Conservation (phyloP, 35 echinoderm and acorn worm species). For the Apostichopus japonicus region DNA sequence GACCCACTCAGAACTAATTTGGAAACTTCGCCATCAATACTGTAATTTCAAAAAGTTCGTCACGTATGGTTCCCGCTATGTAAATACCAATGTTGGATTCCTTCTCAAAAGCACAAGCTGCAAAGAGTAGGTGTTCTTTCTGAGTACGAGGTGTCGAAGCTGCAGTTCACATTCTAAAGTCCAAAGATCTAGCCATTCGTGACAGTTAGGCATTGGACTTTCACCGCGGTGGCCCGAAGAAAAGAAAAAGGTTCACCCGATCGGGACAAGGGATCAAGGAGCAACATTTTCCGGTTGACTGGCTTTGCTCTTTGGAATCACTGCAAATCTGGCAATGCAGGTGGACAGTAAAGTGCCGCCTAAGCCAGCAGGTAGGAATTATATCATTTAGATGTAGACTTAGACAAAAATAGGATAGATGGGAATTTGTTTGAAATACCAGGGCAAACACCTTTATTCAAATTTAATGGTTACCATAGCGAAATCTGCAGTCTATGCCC, state of each 20-base stretch:
- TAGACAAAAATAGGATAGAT: slow-evolving; percentile 5
- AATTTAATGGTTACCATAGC: not conserved
- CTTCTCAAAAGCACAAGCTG: not conserved
- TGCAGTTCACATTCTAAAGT: slow-evolving; percentile 24
- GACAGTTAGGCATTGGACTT: slow-evolving; percentile 45
- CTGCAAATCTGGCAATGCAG: slow-evolving; percentile 51
- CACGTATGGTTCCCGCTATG: not conserved
- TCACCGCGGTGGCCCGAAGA: slow-evolving; percentile 42
- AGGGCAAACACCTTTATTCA: slow-evolving; percentile 4
- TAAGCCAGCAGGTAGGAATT: slow-evolving; percentile 45
- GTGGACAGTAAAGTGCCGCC: slow-evolving; percentile 46
- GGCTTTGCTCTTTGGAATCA: slow-evolving; percentile 36
- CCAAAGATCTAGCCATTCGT: slow-evolving; percentile 42
- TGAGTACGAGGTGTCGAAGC: not conserved
- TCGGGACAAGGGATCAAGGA: slow-evolving; percentile 55
- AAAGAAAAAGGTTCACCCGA: slow-evolving; percentile 47
- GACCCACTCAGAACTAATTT: not conserved
- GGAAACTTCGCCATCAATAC: not conserved
- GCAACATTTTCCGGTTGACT: slow-evolving; percentile 43
- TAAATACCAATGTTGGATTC: not conserved
- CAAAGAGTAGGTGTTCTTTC: not conserved
- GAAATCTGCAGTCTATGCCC: not conserved
- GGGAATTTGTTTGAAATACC: slow-evolving; percentile 6
- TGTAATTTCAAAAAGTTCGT: not conserved
- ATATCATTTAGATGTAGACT: not conserved